Conservation (phyloP, 1,140 invertebrate genomes). For the Matsumurasca onukii region DNA sequence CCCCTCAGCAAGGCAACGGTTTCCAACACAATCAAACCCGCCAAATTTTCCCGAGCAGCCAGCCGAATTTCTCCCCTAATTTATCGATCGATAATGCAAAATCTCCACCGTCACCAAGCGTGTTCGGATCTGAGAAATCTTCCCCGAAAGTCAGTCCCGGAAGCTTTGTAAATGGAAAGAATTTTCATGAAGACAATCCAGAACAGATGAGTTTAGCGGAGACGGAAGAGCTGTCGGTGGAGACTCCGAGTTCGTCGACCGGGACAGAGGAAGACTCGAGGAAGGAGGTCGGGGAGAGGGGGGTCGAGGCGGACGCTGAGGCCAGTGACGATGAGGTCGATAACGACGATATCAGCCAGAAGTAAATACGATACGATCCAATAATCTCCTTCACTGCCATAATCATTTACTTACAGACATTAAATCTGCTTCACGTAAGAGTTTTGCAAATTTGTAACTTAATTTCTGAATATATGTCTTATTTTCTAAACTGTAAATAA, state of each 20-base stretch:
- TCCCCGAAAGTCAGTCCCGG: slow-evolving; percentile 26
- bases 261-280: slow-evolving; percentile 43
- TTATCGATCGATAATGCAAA: slow-evolving; percentile 20
- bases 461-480: slow-evolving; percentile 14
- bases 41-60: slow-evolving; percentile 2
- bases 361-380: slow-evolving; percentile 9
- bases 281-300: slow-evolving; percentile 40
- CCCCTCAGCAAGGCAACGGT: background rate
- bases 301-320: slow-evolving; percentile 41
- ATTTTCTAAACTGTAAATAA: slow-evolving; percentile 30
- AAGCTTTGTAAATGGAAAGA: slow-evolving; percentile 15
- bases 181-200: slow-evolving; percentile 19
- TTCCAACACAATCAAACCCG: slow-evolving; percentile 19
- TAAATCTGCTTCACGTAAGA: slow-evolving; percentile 17
- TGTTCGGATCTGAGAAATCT: slow-evolving; percentile 10
- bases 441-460: slow-evolving; percentile 24
- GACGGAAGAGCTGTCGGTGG: slow-evolving; percentile 32
- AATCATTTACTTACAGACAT: slow-evolving; percentile 14
- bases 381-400: slow-evolving; percentile 28
- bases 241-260: slow-evolving; percentile 44
- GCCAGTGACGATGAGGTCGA: slow-evolving; percentile 43
- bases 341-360: slow-evolving; percentile 27
- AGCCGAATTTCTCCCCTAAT: slow-evolving; percentile 14
- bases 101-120: slow-evolving; percentile 14
- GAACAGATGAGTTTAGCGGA: slow-evolving; percentile 1